Conservation (phyloP, 2,113 vertebrate genomes). For the Labeo rohita region DNA sequence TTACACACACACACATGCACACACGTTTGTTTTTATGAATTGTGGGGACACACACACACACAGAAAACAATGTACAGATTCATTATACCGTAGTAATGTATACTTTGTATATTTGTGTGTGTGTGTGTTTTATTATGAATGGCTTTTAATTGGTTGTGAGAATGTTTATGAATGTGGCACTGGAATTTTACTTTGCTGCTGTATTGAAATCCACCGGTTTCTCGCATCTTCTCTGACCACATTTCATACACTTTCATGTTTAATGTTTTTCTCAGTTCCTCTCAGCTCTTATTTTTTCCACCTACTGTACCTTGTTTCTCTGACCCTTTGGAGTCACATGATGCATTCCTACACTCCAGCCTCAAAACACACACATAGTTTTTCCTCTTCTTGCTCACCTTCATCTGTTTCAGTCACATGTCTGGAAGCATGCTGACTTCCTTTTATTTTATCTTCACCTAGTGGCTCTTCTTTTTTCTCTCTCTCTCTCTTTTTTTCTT, state of each 20-base stretch:
- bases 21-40: too few species aligned
- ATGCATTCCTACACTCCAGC: background rate
- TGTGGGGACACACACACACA: too few species aligned
- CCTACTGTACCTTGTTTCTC: background rate
- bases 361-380: background rate
- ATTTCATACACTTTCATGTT: conserved; percentile 13
- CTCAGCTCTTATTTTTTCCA: background rate
- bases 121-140: background rate
- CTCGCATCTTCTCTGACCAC: background rate
- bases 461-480: background rate
- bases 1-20: background rate
- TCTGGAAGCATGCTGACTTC: conserved; percentile 21
- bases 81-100: background rate
- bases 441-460: background rate
- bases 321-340: background rate
- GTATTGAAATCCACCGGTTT: background rate
- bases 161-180: background rate
- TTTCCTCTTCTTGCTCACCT: background rate
- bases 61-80: background rate
- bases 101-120: background rate
- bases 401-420: conserved; percentile 6
- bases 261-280: background rate
- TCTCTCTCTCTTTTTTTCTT: background rate
- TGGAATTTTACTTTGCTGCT: background rate
- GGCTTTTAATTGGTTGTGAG: background rate